Percentiles rank a stretch among this genome's conserved stretches.
Conservation (phyloP, 2,888 invertebrate genomes). For the Halictus ligatus region DNA sequence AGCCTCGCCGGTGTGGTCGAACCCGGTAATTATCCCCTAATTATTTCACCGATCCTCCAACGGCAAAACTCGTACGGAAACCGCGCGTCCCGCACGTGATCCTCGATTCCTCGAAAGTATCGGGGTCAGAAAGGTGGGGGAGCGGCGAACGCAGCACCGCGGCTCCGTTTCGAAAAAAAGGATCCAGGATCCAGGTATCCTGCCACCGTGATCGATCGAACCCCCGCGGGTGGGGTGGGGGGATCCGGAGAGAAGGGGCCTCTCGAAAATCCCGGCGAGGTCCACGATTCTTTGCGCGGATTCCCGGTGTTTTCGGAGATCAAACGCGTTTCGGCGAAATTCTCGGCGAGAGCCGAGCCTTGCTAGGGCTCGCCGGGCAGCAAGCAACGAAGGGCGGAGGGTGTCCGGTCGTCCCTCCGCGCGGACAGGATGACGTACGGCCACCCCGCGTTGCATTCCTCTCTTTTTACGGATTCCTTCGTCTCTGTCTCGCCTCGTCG, state of each 20-base stretch:
- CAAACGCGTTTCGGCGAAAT: slow-evolving; percentile 64
- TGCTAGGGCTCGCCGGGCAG: not conserved
- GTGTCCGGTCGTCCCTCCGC: slow-evolving; percentile 24
- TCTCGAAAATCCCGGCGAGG: slow-evolving; percentile 21
- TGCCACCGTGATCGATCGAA: slow-evolving; percentile 10
- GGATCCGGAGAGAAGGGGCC: not conserved
- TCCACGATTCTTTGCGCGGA: slow-evolving; percentile 26
- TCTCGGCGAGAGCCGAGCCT: slow-evolving; percentile 8
- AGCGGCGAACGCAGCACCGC: not conserved
- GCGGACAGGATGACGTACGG: slow-evolving; percentile 76
- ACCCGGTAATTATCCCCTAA: slow-evolving; percentile 13
- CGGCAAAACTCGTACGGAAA: not conserved
- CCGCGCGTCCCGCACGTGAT: not conserved
- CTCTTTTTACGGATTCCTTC: slow-evolving; percentile 75
- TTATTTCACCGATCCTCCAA: slow-evolving; percentile 11
- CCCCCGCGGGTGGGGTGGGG: not conserved
- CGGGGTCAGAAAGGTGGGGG: not conserved
- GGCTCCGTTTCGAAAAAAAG: not conserved
- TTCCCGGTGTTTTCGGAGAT: slow-evolving; percentile 60
- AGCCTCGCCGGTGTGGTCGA: not conserved
- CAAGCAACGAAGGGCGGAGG: not conserved
- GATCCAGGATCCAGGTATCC: not conserved
- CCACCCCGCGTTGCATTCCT: slow-evolving; percentile 70
- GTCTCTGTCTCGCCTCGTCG: slow-evolving; percentile 13
- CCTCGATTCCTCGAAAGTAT: slow-evolving; percentile 9